Conservation (phyloP, 2,113 vertebrate species). For the Cavia aperea region DNA sequence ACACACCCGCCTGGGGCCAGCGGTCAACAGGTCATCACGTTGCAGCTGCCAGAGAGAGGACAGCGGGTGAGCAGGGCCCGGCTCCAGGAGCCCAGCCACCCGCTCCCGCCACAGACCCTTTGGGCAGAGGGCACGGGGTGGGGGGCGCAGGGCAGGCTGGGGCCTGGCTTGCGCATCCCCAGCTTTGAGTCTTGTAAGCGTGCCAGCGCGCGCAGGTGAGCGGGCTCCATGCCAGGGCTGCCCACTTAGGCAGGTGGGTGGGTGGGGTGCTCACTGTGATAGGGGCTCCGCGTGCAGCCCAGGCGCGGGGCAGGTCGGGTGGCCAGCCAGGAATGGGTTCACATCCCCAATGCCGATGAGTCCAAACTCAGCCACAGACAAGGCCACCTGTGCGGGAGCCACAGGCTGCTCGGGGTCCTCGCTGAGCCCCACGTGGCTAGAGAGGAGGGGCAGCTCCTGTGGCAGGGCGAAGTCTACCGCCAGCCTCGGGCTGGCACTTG, state of each 20-base stretch:
- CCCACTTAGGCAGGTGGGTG: no score
- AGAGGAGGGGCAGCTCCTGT: constrained; percentile 71
- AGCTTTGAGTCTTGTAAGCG: neutral
- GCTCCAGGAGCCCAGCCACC: neutral
- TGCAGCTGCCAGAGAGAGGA: constrained; percentile 31
- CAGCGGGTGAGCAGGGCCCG: neutral
- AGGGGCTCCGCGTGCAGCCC: constrained; percentile 79
- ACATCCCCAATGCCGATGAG: constrained; percentile 80
- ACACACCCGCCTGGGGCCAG: neutral
- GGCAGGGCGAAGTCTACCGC: constrained; percentile 76
- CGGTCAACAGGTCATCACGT: constrained; percentile 64
- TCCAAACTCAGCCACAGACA: constrained; percentile 83
- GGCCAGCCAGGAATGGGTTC: constrained; percentile 80
- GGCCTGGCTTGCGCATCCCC: neutral
- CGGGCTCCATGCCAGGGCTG: no score
- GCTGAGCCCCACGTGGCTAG: constrained; percentile 68
- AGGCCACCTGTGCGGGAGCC: constrained; percentile 77
- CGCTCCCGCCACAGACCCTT: neutral
- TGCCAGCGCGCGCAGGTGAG: no score
- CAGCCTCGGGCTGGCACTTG: constrained; percentile 60
- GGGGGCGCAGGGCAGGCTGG: neutral
- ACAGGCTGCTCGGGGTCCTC: constrained; percentile 68
- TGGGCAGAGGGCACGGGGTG: neutral
- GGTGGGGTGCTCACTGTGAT: constrained; percentile 78
- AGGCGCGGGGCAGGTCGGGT: constrained; percentile 71